Conservation (phyloP, 2,797 vertebrate genomes). For the Megalops cyprinoides region DNA sequence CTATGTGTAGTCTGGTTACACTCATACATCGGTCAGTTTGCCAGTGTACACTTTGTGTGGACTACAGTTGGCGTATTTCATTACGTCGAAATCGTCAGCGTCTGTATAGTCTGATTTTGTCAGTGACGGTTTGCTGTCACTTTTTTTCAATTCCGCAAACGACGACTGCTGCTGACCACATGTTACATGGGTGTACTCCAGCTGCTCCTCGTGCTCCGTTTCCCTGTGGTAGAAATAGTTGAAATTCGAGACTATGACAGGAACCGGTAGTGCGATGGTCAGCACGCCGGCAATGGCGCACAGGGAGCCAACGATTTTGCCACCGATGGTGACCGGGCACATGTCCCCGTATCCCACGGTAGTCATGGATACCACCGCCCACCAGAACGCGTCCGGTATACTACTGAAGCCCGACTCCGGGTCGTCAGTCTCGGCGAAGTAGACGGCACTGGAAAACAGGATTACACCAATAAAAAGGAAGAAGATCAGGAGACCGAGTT, state of each 20-base stretch:
- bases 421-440: constrained; percentile 91
- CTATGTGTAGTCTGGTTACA: not conserved
- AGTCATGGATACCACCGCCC: constrained; percentile 97
- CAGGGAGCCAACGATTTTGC: constrained; percentile 92
- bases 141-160: constrained; percentile 75
- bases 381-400: constrained; percentile 95
- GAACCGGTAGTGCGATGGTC: constrained; percentile 90
- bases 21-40: constrained; percentile 87
- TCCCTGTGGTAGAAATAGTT: constrained; percentile 97
- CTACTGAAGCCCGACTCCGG: constrained; percentile 84
- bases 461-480: constrained; percentile 92
- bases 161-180: constrained; percentile 80
- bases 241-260: constrained; percentile 96
- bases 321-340: constrained; percentile 91
- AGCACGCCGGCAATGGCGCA: constrained; percentile 93
- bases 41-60: constrained; percentile 76
- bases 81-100: constrained; percentile 72
- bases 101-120: constrained; percentile 82
- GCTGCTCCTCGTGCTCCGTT: constrained; percentile 83
- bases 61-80: constrained; percentile 70
- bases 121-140: constrained; percentile 76
- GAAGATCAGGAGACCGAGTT: constrained; percentile 90
- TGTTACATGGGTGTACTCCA: constrained; percentile 86
- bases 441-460: constrained; percentile 93
- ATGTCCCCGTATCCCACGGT: constrained; percentile 97